Conservation (phyloP, 1,140 invertebrate genomes). For the Octopus sinensis region DNA sequence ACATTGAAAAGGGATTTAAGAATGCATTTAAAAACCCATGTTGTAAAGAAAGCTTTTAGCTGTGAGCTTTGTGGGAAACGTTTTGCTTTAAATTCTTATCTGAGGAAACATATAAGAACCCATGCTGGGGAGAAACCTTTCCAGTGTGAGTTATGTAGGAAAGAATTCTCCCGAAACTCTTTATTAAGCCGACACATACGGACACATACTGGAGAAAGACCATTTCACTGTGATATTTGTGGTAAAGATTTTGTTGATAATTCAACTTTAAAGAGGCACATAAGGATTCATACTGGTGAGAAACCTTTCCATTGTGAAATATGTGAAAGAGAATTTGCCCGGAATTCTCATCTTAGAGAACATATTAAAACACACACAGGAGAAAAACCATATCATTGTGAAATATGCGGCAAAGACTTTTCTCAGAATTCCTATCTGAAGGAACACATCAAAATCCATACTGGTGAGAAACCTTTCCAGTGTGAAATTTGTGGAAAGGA, state of each 20-base stretch:
- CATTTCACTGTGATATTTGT: neutral
- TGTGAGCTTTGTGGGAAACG: constrained; percentile 8
- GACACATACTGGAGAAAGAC: constrained; percentile 14
- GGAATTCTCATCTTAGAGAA: too few relatives aligned
- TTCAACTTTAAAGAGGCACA: neutral
- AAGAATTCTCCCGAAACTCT: neutral
- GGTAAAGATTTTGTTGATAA: neutral
- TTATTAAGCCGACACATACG: constrained; percentile 4
- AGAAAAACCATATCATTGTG: too few relatives aligned
- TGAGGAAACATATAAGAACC: neutral
- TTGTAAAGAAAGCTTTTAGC: neutral
- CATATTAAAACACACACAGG: too few relatives aligned
- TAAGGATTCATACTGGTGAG: neutral
- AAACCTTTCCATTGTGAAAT: neutral
- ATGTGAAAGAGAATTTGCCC: too few relatives aligned
- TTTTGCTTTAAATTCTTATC: neutral
- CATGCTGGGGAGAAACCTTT: constrained; percentile 12
- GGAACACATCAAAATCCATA: too few relatives aligned
- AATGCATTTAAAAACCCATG: constrained; percentile 4
- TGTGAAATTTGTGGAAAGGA: constrained; percentile 23
- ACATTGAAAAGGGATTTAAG: neutral
- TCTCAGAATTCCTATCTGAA: too few relatives aligned
- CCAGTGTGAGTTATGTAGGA: neutral
- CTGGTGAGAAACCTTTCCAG: constrained; percentile 22
- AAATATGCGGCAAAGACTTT: too few relatives aligned